phyloP scores from a whole-genome alignment of 2,797 vertebrate genomes.

The Anniella stebbinsi region DNA sequence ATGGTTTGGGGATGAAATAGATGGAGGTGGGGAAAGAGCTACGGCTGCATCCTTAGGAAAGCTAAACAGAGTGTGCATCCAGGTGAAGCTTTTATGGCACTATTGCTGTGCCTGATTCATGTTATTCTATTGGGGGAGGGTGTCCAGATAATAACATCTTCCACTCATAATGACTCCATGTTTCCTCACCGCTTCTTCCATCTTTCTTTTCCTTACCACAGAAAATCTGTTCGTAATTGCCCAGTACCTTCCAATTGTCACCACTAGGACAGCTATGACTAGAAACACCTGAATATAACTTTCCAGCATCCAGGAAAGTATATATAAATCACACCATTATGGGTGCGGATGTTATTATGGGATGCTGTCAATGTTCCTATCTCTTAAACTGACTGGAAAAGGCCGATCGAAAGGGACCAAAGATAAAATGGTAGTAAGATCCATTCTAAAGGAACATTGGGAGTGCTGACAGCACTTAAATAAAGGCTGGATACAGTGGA shows the following conservation, averaged over 20 bases:
- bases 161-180: no score
- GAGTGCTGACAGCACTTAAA: background rate
- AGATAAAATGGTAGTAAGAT: background rate
- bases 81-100: no score
- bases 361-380: background rate
- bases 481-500: background rate
- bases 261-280: no score
- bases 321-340: background rate
- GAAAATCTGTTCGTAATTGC: no score
- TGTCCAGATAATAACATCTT: no score
- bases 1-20: constrained; percentile 55
- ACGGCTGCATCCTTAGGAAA: background rate
- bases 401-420: background rate
- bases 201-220: no score
- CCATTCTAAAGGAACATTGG: background rate
- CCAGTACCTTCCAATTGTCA: no score
- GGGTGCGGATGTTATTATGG: constrained; percentile 1
- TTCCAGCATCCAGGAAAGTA: constrained; percentile 32
- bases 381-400: background rate
- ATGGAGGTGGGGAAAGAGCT: constrained; percentile 50
- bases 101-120: no score
- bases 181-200: no score
- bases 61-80: no score
- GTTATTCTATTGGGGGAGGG: no score
- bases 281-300: constrained; percentile 11